Percentiles rank a stretch among this genome's conserved stretches.
Evolutionary conservation across 2,888 invertebrate genomes (phyloP).

Genomic region (Chromoteleia sp.): DNA sequence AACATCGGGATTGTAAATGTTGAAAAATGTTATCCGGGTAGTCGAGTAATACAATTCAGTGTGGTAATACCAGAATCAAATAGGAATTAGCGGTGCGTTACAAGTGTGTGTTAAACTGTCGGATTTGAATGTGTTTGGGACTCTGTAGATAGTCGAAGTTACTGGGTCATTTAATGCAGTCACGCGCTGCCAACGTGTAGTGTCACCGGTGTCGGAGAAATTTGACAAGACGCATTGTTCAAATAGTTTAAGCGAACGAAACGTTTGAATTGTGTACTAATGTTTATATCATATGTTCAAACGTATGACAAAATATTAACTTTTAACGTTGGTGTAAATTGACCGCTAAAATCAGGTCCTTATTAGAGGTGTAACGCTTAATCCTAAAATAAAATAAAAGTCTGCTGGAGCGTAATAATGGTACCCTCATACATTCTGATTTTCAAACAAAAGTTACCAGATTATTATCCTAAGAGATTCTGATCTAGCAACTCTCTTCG

Average conservation of each 20-base stretch:
- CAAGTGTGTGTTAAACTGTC: constrained; percentile 46
- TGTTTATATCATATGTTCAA: background rate
- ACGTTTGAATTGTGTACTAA: constrained; percentile 21
- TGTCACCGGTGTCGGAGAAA: constrained; percentile 21
- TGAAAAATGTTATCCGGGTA: constrained; percentile 31
- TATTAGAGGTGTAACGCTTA: no score
- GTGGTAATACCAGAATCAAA: constrained; percentile 44
- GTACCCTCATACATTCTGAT: no score
- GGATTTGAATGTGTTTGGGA: constrained; percentile 49
- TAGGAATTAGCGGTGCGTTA: constrained; percentile 25
- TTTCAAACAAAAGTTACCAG: no score
- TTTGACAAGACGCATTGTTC: constrained; percentile 38
- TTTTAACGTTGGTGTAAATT: no score
- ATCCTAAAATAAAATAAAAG: no score
- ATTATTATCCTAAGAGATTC: no score
- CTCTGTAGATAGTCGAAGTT: constrained; percentile 40
- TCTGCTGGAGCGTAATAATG: no score
- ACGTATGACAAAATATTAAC: background rate
- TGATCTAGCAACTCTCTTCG: no score
- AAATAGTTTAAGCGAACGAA: constrained; percentile 19
- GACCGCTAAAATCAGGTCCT: no score
- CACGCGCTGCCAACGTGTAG: constrained; percentile 26
- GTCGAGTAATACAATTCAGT: constrained; percentile 36
- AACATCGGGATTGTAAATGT: constrained; percentile 4
- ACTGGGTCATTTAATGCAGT: constrained; percentile 38